Conservation (phyloP, 2,888 invertebrate species). For the Cryptophagus acutangulus region DNA sequence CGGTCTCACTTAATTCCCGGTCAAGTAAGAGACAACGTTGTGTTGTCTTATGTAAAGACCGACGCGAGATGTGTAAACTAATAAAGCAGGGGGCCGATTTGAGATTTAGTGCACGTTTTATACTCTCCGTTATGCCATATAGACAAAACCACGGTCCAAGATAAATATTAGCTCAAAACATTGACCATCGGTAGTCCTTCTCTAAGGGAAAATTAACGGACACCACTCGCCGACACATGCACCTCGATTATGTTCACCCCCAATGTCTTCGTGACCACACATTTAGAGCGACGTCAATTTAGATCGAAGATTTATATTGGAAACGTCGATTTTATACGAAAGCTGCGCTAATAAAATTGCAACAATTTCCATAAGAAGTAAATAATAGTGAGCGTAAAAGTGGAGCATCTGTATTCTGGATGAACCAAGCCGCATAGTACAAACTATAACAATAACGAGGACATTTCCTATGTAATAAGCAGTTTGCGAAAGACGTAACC, state of each 20-base stretch:
- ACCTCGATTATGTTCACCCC: conserved; percentile 9
- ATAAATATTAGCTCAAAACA: conserved; percentile 38
- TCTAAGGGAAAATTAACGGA: conserved; percentile 21
- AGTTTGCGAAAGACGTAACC: conserved; percentile 2
- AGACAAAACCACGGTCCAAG: conserved; percentile 33
- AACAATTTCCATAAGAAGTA: too few relatives aligned
- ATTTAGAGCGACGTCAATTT: conserved; percentile 14
- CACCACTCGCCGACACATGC: conserved; percentile 15
- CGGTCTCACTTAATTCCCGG: conserved; percentile 20
- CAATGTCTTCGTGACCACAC: conserved; percentile 14
- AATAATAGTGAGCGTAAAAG: too few relatives aligned
- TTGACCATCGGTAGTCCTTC: conserved; percentile 11
- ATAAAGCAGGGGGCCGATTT: conserved; percentile 37
- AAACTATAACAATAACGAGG: conserved; percentile 5
- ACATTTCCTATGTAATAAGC: conserved; percentile 7
- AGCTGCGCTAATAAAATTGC: neutral
- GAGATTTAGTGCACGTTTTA: conserved; percentile 37
- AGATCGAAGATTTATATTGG: conserved; percentile 12
- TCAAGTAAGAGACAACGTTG: conserved; percentile 1
- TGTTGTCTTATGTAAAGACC: conserved; percentile 31
- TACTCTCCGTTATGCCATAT: conserved; percentile 13
- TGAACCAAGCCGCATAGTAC: neutral
- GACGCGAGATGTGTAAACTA: conserved; percentile 38
- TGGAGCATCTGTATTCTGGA: neutral
- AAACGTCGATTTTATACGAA: conserved; percentile 12